Evolutionary conservation across 2,888 invertebrate genomes (phyloP), one percentile per base, ranked within the genome.

Genomic region (Brachypterus glaber): DNA sequence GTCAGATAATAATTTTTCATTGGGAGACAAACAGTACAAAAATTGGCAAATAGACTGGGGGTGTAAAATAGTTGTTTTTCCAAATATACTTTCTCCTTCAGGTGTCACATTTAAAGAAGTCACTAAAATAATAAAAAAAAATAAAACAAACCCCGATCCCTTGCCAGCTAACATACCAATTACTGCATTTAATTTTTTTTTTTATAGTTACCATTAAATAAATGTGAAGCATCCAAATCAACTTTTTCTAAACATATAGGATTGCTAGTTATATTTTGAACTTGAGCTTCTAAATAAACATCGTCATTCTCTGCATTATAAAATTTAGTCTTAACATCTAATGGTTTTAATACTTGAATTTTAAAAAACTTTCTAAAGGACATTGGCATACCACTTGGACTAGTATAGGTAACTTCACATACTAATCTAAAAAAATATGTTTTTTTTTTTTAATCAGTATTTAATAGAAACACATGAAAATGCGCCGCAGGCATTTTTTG

Each of bases 271-370:
- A 93, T 88, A 64, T 98, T 98, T 69, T 96, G 92, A 25, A 78
- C 76, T 61, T 79, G 80, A 1, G 80, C 79, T 62, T 82, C 81
- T 44, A 80, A 64, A 58, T 76, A 81, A 3, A 80, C 78, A 68
- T 80, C 81, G 68, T 82, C 82, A 46, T 81, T 79, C 62, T 81
- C 95, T 2, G 92, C 89, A 72, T 92, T 95, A 62, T 91, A 96
- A 67, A 97, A 91, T 63, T 97, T 96, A 0, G 97, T 97, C 70
- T 96, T 95, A 0, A 98, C 95, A 74, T 98, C 97, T 32, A 98
- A 70, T 2, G 97, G 97, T 62, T 97, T 97, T 55, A 93, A 75
- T 0, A 98, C 97, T 76, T 91, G 83, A 65, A 98, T 97, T 68
- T 96, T 97, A 66, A 97, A 98, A 64, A 93, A 96, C 64, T 97